Evolutionary conservation across 2,797 vertebrate species (phyloP), one percentile per base, ranked within the genome.

Genomic region (Aulostomus chinensis): DNA sequence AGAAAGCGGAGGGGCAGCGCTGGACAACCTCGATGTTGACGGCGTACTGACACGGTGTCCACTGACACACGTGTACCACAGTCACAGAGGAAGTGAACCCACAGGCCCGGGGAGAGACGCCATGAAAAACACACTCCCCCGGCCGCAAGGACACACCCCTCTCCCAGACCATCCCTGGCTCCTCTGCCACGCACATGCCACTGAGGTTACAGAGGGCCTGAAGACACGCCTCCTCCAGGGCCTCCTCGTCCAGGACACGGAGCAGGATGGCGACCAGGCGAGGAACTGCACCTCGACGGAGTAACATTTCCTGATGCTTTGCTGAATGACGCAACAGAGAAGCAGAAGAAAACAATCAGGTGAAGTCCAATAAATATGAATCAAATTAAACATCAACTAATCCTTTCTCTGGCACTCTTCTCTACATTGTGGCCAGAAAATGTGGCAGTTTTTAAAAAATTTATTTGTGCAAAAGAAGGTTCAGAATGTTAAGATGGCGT

Each of bases 201-300:
- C 93, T 90, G 40, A 96, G 88, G 58, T 92, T 94, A 61, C 91
- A 94, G 38, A 96, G 85, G 30, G 93, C 93, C 86, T 91, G 25
- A 0, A 96, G 86, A 56, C 90, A 91, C 33, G 80, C 90, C 1
- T 86, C 91, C 74, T 92, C 84, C 54, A 96, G 85, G 2, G 80
- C 62, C 39, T 91, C 87, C 7, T 88, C 86, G 3, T 87, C 85
- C 3, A 88, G 84, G 31, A 89, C 88, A n/a, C 90, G 87, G 0
- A 92, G 85, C 46, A 95, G 73, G 78, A 94, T 88, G 55, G 76
- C 80, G 2, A 93, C 88, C 4, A 96, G 79, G 0, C 87, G 88
- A 16, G 92, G 83, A 24, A 94, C 91, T 0, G 87, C 91, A 9
- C 93, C 93, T n/a, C 72, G 75, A 8, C 85, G 87, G 0, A 95